Base-by-base conservation (phyloP, 2,797 vertebrate species). In the Odontamblyopus rebecca region DNA sequence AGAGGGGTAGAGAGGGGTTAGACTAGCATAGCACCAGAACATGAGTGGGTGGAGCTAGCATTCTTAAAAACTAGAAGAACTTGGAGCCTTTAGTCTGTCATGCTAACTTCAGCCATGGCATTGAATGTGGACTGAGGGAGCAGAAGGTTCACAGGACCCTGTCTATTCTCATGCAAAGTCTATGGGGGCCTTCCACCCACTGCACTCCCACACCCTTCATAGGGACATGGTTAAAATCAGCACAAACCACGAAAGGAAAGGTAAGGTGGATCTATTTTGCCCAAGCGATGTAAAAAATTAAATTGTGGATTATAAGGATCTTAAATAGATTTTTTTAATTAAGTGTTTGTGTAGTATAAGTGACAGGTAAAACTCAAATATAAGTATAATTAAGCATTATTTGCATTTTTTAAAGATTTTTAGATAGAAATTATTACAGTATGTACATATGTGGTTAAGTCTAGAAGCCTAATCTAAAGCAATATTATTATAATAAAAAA, bases 101-200 rank as follows among this genome's bases (percentile, higher is more conserved):
- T 91, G 92, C 89, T 93, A 92, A 93, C 91, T 86, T 89, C 88
- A 80, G 82, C 70, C 73, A 77, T 81, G 85, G 89, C 85, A 89
- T 92, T 94, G 90, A 94, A 88, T 87, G 79, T 82, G 85, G 86
- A 91, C 86, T 69, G 80, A 90, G 89, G 81, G 95, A 94, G 95
- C 94, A 95, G 92, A 92, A 89, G 92, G 93, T 95, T 96, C 95
- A 94, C 95, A 96, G 94, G 95, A 95, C 93, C 95, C 89, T 82
- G 60, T 76, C 89, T 87, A 90, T 96, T 95, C 93, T 95, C 90
- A 95, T 95, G 95, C 93, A 94, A 95, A 95, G 91, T 89, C 91
- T 83, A 83, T 72, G 79, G 70, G 88, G 70, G 87, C 62, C 76
- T 78, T 80, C 81, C 80, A 70, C 75, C 76, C 83, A 74, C 85